Percentiles rank a stretch among this genome's conserved stretches.
Evolutionary conservation across 2,113 vertebrate genomes (phyloP).

Genomic region (Leucosticte australis): DNA sequence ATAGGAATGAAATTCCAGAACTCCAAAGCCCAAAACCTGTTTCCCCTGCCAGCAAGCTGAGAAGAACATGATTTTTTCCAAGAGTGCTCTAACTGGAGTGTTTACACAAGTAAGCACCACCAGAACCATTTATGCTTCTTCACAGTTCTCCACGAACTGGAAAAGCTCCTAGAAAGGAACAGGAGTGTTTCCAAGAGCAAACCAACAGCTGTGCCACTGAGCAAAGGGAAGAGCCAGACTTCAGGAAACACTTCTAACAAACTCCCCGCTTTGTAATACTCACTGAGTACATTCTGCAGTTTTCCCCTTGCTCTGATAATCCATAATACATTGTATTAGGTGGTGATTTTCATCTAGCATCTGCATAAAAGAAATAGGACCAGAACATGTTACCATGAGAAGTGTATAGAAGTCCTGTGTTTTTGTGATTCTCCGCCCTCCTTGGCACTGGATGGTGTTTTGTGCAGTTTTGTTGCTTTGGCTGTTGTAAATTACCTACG

Average conservation of each 20-base stretch:
- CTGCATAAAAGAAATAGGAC: conserved; percentile 65
- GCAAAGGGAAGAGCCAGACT: not conserved
- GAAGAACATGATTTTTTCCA: not conserved
- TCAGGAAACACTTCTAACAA: not conserved
- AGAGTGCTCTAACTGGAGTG: conserved; percentile 23
- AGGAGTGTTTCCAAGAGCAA: not conserved
- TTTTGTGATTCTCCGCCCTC: not conserved
- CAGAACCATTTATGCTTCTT: conserved; percentile 1
- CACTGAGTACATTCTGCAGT: conserved; percentile 94
- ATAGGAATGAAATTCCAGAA: not conserved
- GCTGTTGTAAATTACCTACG: not conserved
- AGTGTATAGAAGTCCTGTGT: not conserved
- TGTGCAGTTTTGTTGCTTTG: not conserved
- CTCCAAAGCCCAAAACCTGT: not conserved
- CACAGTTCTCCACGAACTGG: not conserved
- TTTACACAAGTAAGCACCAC: conserved; percentile 8
- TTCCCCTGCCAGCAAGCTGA: not conserved
- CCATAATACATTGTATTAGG: conserved; percentile 97
- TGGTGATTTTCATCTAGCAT: conserved; percentile 99
- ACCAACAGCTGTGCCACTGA: not conserved
- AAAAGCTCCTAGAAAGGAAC: not conserved
- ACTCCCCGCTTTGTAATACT: conserved; percentile 52
- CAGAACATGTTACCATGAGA: not conserved
- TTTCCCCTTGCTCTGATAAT: conserved; percentile 98
- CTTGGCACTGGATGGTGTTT: not conserved